phyloP scores from a whole-genome alignment of 1,140 invertebrate species.

The Drosophila virilis region DNA sequence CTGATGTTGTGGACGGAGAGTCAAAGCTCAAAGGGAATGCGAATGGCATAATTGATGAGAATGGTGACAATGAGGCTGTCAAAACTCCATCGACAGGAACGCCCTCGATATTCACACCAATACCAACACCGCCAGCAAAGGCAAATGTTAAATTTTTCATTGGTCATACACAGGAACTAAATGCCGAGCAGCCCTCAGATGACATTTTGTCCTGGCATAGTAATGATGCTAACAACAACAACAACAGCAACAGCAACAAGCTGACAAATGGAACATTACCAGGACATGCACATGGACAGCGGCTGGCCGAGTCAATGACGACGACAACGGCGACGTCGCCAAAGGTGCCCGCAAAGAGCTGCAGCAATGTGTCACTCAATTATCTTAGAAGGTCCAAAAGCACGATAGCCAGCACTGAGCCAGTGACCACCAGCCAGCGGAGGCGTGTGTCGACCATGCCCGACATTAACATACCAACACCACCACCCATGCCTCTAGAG shows the following conservation, averaged over 20 bases:
- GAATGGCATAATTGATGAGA: constrained; percentile 79
- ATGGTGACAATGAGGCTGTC: constrained; percentile 44
- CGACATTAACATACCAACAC: constrained; percentile 71
- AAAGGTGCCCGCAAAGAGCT: constrained; percentile 51
- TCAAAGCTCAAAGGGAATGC: constrained; percentile 71
- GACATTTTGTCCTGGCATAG: constrained; percentile 72
- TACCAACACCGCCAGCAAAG: constrained; percentile 36
- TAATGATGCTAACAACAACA: constrained; percentile 69
- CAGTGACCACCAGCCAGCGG: constrained; percentile 11
- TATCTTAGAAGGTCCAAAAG: constrained; percentile 60
- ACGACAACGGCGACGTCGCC: neutral
- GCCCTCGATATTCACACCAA: constrained; percentile 19
- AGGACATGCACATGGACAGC: constrained; percentile 17
- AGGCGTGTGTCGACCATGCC: constrained; percentile 71
- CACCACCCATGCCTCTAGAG: constrained; percentile 68
- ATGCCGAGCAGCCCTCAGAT: constrained; percentile 51
- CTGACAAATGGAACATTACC: constrained; percentile 65
- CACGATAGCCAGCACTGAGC: constrained; percentile 28
- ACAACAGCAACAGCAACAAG: constrained; percentile 19
- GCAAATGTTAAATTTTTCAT: constrained; percentile 80
- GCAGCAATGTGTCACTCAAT: constrained; percentile 71
- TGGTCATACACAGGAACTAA: constrained; percentile 75
- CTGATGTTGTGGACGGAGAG: constrained; percentile 48
- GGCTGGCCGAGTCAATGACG: constrained; percentile 18
- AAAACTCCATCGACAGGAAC: constrained; percentile 27